Percentiles rank a stretch among this genome's conserved stretches.
These are phyloP conservation scores for Menura novaehollandiae DNA, from an alignment of 2,113 vertebrate species.

Conservation along the genomic window DNA sequence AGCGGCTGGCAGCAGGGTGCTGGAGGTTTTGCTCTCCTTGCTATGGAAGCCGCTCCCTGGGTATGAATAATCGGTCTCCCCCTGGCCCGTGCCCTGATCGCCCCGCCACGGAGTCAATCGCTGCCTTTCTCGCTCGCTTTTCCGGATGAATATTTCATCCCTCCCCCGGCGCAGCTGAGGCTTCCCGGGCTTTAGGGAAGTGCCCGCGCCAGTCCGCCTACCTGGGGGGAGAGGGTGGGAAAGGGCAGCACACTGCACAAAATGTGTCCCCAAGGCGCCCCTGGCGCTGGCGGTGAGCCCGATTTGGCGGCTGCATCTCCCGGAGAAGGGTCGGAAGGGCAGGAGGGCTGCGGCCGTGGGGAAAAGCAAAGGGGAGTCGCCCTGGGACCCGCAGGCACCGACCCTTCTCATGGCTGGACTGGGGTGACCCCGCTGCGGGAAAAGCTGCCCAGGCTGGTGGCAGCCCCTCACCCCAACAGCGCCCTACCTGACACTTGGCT, in stretches of 20 bases:
- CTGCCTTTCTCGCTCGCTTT: fast-evolving
- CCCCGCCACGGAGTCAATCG: fast-evolving
- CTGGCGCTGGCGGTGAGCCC: fast-evolving
- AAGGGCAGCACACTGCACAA: not conserved
- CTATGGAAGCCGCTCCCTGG: fast-evolving
- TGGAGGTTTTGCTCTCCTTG: not conserved
- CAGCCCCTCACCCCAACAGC: not conserved
- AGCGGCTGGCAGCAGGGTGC: not conserved
- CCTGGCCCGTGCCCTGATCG: fast-evolving
- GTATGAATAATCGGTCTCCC: not conserved
- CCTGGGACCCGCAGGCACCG: fast-evolving
- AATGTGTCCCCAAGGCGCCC: fast-evolving
- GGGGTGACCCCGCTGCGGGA: fast-evolving
- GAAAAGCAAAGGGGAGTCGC: fast-evolving
- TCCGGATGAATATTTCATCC: not conserved
- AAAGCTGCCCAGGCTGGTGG: fast-evolving
- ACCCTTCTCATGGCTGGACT: fast-evolving
- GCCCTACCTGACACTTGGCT: not conserved
- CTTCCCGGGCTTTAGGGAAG: not conserved
- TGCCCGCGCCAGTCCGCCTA: not conserved
- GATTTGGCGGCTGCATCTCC: fast-evolving
- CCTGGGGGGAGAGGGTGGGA: not conserved
- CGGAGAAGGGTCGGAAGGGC: fast-evolving
- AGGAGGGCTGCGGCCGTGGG: fast-evolving
- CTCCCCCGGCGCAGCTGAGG: fast-evolving